Evolutionary conservation across 2,888 invertebrate genomes (phyloP), one percentile per base, ranked within the genome.

Genomic region (Acrocera orbiculus): DNA sequence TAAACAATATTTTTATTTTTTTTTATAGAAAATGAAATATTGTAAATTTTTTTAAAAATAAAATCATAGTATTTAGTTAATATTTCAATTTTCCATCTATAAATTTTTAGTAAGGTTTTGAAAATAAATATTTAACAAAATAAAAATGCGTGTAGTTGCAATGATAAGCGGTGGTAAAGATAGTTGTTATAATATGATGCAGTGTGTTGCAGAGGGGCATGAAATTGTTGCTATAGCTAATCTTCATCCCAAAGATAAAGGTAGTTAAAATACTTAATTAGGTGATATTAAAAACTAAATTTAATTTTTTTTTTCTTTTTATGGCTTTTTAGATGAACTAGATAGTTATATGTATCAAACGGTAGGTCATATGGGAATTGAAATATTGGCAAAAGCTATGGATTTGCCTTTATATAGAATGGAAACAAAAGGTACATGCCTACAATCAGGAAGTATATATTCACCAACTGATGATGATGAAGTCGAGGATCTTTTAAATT

Each of bases 291-390:
- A 19, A 19, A 19, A 6, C 5, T n/a, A n/a, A n/a, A n/a, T n/a
- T n/a, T n/a, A n/a, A n/a, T n/a, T 35, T 32, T 27, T 29, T 35
- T 19, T 25, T 25, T n/a, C n/a, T n/a, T n/a, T n/a, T 35, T 40
- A 22, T 37, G 41, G 39, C 32, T 45, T 61, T 61, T 25, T 56
- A 78, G 82, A 82, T 69, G 93, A 93, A 59, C 56, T 90, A 49
- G 93, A 95, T 61, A 92, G 92, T 54, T 96, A 86, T 56, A 99
- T 99, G 98, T 98, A 95, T 57, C 98, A 99, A 67, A 93, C 93
- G 32, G 96, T 98, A 35, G 98, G 96, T 2, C 87, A 92, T 56
- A 86, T 93, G 65, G 90, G 87, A 13, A 79, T 98, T 42, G 77
- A 79, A 43, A 66, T 82, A 44, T 85, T 93, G 56, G 86, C 92